Evolutionary conservation across 2,888 invertebrate genomes (phyloP), one percentile per base, ranked within the genome.

Genomic region (Embidobia sp.): DNA sequence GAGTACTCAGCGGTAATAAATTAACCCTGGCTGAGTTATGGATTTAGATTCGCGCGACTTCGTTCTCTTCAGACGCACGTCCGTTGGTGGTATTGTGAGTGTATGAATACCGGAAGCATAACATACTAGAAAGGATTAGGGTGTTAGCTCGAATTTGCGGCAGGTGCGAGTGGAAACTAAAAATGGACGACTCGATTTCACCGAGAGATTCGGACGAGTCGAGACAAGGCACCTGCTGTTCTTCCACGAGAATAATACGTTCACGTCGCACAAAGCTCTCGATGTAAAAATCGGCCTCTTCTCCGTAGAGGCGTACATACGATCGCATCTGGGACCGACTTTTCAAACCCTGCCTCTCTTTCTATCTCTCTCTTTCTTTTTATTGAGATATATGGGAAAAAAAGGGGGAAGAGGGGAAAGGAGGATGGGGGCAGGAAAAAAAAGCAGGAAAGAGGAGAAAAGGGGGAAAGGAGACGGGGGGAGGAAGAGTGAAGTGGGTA

Each of bases 141-240:
- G 18, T 37, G 18, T 48, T 37, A n/a, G 16, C 48, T 27, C 16
- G 27, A 40, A 6, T 55, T 31, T 19, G 22, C 10, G 11, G 35
- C 46, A 35, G 15, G 31, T 4, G 19, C 33, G 15, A 44, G 33
- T 59, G 33, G 33, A 51, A 48, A 33, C 44, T 19, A 3, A 49
- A 48, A 64, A 64, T 42, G 31, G 40, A 64, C 42, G 49, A 40
- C 37, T 64, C 49, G 10, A 64, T 51, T 64, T 49, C 29, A 13
- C 22, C 46, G n/a, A n/a, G 26, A 46, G 61, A 61, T 48, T 37
- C 16, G 3, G 46, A 16, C 8, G 13, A 15, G 55, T 29, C 42
- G 22, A 48, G 40, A 64, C 15, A 31, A 42, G 33, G 44, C 51
- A 64, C 51, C 51, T 51, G 46, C 59, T 61, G 35, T 46, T 61